These are phyloP conservation scores for Nymphalis polychloros DNA, from an alignment of 2,888 invertebrate genomes.

Conservation along the genomic window DNA sequence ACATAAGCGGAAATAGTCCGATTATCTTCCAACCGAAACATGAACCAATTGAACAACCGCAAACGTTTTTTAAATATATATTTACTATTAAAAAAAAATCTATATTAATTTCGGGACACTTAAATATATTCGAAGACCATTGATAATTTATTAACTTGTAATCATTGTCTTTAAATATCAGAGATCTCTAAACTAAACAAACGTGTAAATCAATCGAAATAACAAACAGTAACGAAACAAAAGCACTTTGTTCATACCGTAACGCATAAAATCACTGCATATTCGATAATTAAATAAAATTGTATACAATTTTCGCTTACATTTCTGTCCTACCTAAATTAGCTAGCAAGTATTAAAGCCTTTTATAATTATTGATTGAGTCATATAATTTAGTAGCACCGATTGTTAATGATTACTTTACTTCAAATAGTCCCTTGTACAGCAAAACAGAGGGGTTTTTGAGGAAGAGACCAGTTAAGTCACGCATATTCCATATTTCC, in stretches of 20 bases:
- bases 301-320: neutral
- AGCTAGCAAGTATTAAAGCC: neutral
- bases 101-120: neutral
- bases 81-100: too few species aligned
- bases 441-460: conserved; percentile 57
- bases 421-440: conserved; percentile 46
- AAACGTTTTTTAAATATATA: neutral
- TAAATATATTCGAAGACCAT: too few species aligned
- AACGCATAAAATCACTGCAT: too few species aligned
- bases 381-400: conserved; percentile 13
- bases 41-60: conserved; percentile 19
- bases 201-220: too few species aligned
- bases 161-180: too few species aligned
- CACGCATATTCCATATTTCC: conserved; percentile 73
- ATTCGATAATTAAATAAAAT: too few species aligned
- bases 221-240: too few species aligned
- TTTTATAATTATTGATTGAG: neutral
- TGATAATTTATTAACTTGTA: too few species aligned
- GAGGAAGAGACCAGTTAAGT: conserved; percentile 76
- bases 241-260: too few species aligned
- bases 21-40: conserved; percentile 34
- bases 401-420: conserved; percentile 32
- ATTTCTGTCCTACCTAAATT: neutral
- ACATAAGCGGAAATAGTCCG: conserved; percentile 46
- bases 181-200: too few species aligned